Base-by-base conservation (phyloP, 2,888 invertebrate species). In the Cetonia aurata region DNA sequence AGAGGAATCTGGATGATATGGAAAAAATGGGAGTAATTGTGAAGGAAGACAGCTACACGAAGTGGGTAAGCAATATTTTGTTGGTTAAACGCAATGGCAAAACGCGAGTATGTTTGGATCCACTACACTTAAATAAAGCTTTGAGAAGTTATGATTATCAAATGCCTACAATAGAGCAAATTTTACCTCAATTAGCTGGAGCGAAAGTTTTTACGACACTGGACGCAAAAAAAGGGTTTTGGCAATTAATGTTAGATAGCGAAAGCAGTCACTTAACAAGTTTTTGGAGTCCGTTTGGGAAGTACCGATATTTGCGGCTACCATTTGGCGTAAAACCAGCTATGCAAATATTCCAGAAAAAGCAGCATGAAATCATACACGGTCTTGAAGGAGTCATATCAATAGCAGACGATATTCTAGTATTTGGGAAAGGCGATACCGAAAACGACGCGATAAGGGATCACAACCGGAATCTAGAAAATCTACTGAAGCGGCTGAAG, bases 211-310 rank as follows among this genome's bases (percentile, higher is more conserved):
- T 74, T n/a, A n/a, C n/a, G n/a, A n/a, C n/a, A n/a, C n/a, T n/a
- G n/a, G n/a, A n/a, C n/a, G n/a, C n/a, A n/a, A 12, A 75, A 70
- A 25, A 73, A 48, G 74, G 73, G n/a, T 75, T 75, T 73, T 74
- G 74, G 72, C 74, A 74, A 37, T 4, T 69, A 41, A 73, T 53
- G 33, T 50, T 69, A 52, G 44, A 65, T 3, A 67, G 69, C 53
- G 13, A 25, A 10, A 73, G 71, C 37, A 71, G 33, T 33, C 33
- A 33, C 3, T 33, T 33, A 33, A 33, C 33, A 33, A 33, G 33
- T 6, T 33, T 33, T 33, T 33, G 33, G 33, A 33, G 33, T 33
- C 33, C 33, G 33, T 33, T 33, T 33, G 33, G 33, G 6, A 33
- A 33, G 6, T 33, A 33, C 6, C 3, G 33, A 25, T 73, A 60